Evolutionary conservation across 1,140 invertebrate species (phyloP).

Genomic region (Drosophila oshimai): DNA sequence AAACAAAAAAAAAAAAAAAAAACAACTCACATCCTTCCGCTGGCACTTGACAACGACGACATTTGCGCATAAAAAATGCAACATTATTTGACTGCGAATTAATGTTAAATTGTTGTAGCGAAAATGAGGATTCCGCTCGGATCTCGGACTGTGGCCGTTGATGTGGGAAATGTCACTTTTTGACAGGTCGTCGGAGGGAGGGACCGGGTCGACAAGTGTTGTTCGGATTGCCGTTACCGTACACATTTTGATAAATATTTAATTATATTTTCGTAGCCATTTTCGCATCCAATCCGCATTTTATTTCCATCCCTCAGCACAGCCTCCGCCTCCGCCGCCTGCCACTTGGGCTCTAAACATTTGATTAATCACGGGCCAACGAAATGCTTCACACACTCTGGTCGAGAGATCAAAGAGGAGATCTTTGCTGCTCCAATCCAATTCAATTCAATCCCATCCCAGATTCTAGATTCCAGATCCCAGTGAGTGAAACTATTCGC

Average conservation of each 20-base stretch:
- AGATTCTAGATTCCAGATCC: conserved; percentile 3
- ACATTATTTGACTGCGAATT: conserved; percentile 79
- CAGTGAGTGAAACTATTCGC: conserved; percentile 77
- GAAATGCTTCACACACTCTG: conserved; percentile 46
- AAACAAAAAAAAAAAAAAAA: not conserved
- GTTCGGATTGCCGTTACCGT: conserved; percentile 61
- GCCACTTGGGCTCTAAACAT: conserved; percentile 54
- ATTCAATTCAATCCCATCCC: not conserved
- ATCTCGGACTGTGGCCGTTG: conserved; percentile 47
- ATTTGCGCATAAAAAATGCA: conserved; percentile 80
- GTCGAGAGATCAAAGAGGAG: conserved; percentile 57
- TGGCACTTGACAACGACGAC: conserved; percentile 79
- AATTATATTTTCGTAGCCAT: conserved; percentile 77
- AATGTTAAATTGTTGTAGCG: conserved; percentile 77
- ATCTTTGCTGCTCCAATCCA: conserved; percentile 16
- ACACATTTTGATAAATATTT: conserved; percentile 77
- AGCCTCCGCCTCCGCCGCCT: not conserved
- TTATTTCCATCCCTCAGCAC: conserved; percentile 2
- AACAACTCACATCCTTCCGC: conserved; percentile 40
- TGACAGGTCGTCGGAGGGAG: conserved; percentile 43
- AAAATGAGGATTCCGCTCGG: conserved; percentile 49
- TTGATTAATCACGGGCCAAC: conserved; percentile 68
- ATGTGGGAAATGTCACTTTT: conserved; percentile 77
- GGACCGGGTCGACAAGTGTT: conserved; percentile 61
- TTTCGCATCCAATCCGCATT: conserved; percentile 24